Evolutionary conservation across 2,888 invertebrate species (phyloP).

Genomic region (Mesochorus sp.): DNA sequence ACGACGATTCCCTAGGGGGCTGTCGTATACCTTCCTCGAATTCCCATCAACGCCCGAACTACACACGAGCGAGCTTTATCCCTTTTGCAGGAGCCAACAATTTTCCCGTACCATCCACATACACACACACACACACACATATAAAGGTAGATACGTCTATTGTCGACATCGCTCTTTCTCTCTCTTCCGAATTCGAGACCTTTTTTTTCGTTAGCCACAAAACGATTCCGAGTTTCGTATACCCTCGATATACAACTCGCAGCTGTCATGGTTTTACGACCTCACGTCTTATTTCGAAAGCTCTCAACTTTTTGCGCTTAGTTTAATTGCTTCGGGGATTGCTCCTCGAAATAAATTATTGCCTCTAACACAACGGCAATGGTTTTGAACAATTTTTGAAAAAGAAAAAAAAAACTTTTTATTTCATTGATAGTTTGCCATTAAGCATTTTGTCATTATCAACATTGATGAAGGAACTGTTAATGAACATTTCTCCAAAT

Average conservation of each 20-base stretch:
- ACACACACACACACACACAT: background rate
- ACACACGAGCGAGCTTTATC: constrained; percentile 15
- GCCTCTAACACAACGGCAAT: background rate
- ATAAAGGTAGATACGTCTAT: background rate
- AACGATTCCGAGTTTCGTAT: background rate
- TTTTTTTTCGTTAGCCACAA: constrained; percentile 27
- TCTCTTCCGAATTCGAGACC: constrained; percentile 38
- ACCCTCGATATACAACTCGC: constrained; percentile 20
- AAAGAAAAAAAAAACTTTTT: too few species aligned
- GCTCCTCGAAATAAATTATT: constrained; percentile 22
- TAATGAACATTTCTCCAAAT: too few species aligned
- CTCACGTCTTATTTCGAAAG: constrained; percentile 27
- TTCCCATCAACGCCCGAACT: constrained; percentile 70
- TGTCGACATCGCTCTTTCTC: constrained; percentile 18
- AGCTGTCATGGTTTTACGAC: constrained; percentile 31
- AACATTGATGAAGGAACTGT: too few species aligned
- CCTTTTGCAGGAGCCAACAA: constrained; percentile 3
- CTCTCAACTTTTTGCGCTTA: constrained; percentile 16
- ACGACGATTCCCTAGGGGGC: constrained; percentile 74
- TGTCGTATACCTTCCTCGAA: constrained; percentile 71
- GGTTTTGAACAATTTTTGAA: too few species aligned
- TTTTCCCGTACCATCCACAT: constrained; percentile 10
- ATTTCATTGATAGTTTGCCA: too few species aligned
- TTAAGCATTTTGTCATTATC: too few species aligned
- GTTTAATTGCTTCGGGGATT: constrained; percentile 24